phyloP scores from a whole-genome alignment of 1,140 invertebrate species.

The Theocolax elegans region DNA sequence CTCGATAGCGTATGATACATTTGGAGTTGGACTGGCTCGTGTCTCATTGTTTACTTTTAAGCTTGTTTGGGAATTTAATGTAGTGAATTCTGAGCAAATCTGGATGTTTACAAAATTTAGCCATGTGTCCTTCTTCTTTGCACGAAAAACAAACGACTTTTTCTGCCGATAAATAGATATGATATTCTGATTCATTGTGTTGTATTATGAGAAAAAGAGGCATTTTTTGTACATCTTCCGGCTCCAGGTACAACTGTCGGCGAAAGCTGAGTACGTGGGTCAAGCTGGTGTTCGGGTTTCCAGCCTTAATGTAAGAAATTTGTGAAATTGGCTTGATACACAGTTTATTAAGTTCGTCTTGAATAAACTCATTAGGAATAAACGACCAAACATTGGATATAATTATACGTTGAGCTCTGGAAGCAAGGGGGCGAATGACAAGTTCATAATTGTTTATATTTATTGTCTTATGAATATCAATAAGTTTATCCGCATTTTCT shows the following conservation, averaged over 20 bases:
- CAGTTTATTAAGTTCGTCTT: neutral
- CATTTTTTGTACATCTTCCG: slow-evolving; percentile 7
- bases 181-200: neutral
- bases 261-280: slow-evolving; percentile 24
- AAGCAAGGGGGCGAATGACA: slow-evolving; percentile 32
- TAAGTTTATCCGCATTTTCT: slow-evolving; percentile 27
- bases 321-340: neutral
- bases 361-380: slow-evolving; percentile 37
- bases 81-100: no score
- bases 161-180: neutral
- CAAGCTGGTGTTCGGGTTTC: neutral
- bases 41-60: no score
- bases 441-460: slow-evolving; percentile 18
- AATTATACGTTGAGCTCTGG: slow-evolving; percentile 42
- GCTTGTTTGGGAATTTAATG: no score
- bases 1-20: no score
- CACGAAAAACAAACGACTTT: neutral
- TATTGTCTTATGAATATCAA: slow-evolving; percentile 29
- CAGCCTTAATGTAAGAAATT: slow-evolving; percentile 4
- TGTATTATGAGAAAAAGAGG: neutral
- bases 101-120: neutral
- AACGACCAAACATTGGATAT: slow-evolving; percentile 44
- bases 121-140: neutral
- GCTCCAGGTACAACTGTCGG: slow-evolving; percentile 24
- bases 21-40: no score